Conservation (phyloP, 2,888 invertebrate species). For the Caenorhabditis angaria region DNA sequence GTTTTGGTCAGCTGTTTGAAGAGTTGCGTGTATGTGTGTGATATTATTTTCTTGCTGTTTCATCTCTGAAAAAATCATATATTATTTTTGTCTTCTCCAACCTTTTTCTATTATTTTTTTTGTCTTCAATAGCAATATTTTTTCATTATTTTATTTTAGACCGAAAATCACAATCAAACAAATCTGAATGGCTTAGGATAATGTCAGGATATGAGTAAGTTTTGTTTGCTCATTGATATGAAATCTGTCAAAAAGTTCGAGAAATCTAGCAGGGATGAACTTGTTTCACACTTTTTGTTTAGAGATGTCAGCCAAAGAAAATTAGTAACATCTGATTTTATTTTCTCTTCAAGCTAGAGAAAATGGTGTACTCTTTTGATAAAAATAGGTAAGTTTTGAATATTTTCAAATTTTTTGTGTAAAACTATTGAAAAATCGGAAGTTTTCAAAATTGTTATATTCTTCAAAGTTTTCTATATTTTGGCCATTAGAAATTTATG, state of each 20-base stretch:
- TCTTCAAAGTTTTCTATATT: no score
- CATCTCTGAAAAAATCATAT: slow-evolving; percentile 35
- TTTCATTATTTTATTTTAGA: no score
- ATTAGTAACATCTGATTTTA: not conserved
- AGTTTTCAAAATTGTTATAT: no score
- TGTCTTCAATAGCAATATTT: not conserved
- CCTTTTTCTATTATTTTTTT: not conserved
- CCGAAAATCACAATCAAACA: not conserved
- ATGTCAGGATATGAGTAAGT: slow-evolving; percentile 2
- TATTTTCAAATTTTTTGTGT: not conserved
- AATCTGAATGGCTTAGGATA: not conserved
- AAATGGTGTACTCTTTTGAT: not conserved
- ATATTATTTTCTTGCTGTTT: slow-evolving; percentile 7
- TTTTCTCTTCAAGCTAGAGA: not conserved
- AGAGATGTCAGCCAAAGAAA: not conserved
- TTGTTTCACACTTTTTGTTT: not conserved
- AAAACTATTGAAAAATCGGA: no score
- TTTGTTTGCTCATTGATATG: not conserved
- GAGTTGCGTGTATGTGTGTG: slow-evolving; percentile 25
- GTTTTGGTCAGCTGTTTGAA: slow-evolving; percentile 46
- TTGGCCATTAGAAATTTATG: no score
- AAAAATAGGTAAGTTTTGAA: not conserved
- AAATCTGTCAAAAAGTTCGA: not conserved
- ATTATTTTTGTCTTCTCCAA: slow-evolving; percentile 22
- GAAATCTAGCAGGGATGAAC: not conserved